Percentiles rank a stretch among this genome's conserved stretches.
These are phyloP conservation scores for Drosophila nr. perissopoda DNA, from an alignment of 2,888 invertebrate genomes.

Conservation along the genomic window DNA sequence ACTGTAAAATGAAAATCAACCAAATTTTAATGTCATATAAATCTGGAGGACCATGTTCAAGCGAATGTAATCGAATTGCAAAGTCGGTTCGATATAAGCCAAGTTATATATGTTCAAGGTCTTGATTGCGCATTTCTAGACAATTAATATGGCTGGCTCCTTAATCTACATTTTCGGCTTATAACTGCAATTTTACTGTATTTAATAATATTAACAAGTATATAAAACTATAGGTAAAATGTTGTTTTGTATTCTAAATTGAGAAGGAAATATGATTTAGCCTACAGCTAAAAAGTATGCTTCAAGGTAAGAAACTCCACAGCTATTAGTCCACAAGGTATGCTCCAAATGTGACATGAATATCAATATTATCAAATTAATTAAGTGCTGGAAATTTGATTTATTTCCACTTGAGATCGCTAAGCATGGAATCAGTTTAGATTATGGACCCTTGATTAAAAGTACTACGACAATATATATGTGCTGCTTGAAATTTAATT, in stretches of 20 bases:
- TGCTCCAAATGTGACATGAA: neutral
- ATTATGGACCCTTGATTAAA: neutral
- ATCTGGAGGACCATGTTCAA: neutral
- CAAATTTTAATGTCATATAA: neutral
- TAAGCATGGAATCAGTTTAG: neutral
- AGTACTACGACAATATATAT: too few relatives aligned
- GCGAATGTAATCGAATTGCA: neutral
- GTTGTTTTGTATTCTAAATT: neutral
- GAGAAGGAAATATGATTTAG: neutral
- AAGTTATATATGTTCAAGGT: neutral
- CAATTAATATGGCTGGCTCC: neutral
- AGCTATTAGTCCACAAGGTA: constrained; percentile 3
- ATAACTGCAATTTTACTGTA: neutral
- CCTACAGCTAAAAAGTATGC: neutral
- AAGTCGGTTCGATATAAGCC: neutral
- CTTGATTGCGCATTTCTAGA: too few relatives aligned
- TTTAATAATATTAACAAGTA: neutral
- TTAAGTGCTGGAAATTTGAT: neutral
- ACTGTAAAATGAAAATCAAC: neutral
- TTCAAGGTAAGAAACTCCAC: neutral
- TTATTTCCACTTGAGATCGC: neutral
- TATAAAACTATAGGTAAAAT: neutral
- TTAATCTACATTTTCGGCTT: neutral
- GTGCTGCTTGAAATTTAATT: neutral
- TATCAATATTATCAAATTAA: neutral